These are phyloP conservation scores for Gambelia wislizenii DNA, from an alignment of 2,797 vertebrate genomes.

Conservation along the genomic window DNA sequence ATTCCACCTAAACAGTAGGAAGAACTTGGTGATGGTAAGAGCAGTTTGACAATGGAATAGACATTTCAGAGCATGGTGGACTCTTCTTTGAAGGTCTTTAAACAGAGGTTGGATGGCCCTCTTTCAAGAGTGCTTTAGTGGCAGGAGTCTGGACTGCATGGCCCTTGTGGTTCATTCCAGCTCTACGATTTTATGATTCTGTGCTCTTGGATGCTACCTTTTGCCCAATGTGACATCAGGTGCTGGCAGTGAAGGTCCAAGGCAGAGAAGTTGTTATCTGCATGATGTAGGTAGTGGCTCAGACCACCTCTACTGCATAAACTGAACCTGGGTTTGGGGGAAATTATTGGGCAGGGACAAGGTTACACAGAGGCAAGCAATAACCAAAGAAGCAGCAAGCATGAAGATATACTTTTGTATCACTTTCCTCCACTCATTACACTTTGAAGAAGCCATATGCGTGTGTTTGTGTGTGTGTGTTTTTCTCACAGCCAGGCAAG, in stretches of 20 bases:
- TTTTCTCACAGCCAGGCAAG: background rate
- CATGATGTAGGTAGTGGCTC: background rate
- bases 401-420: background rate
- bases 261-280: background rate
- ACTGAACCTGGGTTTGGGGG: background rate
- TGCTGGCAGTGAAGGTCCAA: background rate
- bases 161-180: no score
- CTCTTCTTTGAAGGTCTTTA: no score
- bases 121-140: no score
- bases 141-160: no score
- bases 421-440: background rate
- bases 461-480: background rate
- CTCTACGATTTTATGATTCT: no score
- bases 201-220: no score
- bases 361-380: background rate
- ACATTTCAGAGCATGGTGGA: no score
- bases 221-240: background rate
- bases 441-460: background rate
- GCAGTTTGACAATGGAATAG: no score
- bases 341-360: background rate
- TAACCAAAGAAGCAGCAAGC: background rate
- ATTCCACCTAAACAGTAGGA: no score
- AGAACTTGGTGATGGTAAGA: no score
- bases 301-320: background rate
- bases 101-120: no score